A percentile compares a stretch with the other conserved stretches of the same genome.
Conservation (phyloP, 2,797 vertebrate genomes). For the Myotis planiceps region DNA sequence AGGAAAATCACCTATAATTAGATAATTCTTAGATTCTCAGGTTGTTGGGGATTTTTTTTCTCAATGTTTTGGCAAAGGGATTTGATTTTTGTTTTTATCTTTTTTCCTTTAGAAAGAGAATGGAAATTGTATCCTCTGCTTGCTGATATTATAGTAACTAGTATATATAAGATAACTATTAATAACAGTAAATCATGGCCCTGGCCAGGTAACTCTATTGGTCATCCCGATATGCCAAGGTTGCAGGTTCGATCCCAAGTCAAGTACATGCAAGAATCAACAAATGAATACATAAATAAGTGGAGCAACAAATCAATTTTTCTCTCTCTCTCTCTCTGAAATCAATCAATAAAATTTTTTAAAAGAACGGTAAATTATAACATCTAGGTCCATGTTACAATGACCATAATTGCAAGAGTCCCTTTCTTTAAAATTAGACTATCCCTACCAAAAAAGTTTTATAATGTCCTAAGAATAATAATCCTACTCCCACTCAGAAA, state of each 20-base stretch:
- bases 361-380: not conserved
- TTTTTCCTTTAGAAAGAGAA: slow-evolving; percentile 40
- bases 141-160: not conserved
- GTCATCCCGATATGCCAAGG: not conserved
- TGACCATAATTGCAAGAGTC: slow-evolving; percentile 3
- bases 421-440: not conserved
- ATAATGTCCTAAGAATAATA: not conserved
- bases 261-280: too few relatives aligned
- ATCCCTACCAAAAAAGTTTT: not conserved
- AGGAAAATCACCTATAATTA: not conserved
- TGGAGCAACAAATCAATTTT: not conserved
- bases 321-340: not conserved
- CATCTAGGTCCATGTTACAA: not conserved
- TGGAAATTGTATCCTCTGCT: not conserved
- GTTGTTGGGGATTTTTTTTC: not conserved
- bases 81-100: not conserved
- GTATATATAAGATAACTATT: slow-evolving; percentile 6
- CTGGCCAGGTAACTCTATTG: not conserved
- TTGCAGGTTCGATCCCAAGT: not conserved
- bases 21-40: not conserved
- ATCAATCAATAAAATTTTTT: not conserved
- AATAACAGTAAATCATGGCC: not conserved
- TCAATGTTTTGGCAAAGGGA: slow-evolving; percentile 16
- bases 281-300: too few relatives aligned
- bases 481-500: not conserved